Evolutionary conservation across 92 coral and sea anemone species (phyloP).

Genomic region (Paramuricea clavata): DNA sequence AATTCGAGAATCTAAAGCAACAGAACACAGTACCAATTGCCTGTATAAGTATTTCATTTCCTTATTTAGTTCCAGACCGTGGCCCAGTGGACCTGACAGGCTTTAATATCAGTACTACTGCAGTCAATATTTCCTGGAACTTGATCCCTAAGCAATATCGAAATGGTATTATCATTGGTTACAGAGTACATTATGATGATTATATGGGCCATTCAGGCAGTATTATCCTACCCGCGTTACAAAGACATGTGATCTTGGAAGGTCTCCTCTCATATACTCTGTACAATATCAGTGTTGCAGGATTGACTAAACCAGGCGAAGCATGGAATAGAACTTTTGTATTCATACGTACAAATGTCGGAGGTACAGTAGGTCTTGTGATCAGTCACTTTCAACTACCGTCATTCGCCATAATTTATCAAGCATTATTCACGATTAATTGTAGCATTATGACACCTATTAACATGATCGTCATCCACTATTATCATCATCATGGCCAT

Average conservation of each 20-base stretch:
- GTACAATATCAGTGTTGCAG: conserved; percentile 20
- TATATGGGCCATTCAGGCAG: neutral
- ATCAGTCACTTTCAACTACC: too few relatives aligned
- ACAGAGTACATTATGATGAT: conserved; percentile 38
- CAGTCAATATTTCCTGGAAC: conserved; percentile 63
- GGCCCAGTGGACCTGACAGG: conserved; percentile 4
- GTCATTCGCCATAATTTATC: too few relatives aligned
- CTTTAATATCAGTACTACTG: neutral
- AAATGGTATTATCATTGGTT: conserved; percentile 60
- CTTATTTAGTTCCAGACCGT: conserved; percentile 11
- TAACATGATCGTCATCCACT: too few relatives aligned
- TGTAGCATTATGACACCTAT: too few relatives aligned
- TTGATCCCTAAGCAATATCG: conserved; percentile 57
- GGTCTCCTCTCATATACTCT: neutral
- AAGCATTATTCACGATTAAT: too few relatives aligned
- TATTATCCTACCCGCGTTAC: neutral
- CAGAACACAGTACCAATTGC: too few relatives aligned
- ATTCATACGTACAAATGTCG: neutral
- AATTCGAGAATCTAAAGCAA: too few relatives aligned
- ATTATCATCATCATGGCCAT: neutral
- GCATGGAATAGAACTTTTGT: conserved; percentile 4
- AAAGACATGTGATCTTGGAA: neutral
- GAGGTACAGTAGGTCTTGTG: too few relatives aligned
- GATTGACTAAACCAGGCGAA: conserved; percentile 18
- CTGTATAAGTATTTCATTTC: too few relatives aligned